A percentile compares a stretch with the other conserved stretches of the same genome.
Conservation (phyloP, 2,113 vertebrate genomes). For the Ptilonorhynchus violaceus region DNA sequence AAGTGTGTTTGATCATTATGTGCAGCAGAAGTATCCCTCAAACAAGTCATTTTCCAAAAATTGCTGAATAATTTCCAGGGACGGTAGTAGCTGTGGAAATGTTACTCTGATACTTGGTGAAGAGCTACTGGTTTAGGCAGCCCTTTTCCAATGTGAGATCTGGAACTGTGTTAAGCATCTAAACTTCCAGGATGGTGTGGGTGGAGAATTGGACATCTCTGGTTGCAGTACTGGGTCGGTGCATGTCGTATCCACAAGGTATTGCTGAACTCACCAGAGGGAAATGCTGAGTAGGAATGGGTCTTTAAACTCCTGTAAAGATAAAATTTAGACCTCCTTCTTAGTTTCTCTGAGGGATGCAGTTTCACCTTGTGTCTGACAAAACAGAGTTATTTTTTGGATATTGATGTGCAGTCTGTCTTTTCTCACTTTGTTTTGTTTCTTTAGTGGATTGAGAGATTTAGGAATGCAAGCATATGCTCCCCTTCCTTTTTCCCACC, state of each 20-base stretch:
- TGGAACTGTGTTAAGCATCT: neutral
- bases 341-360: neutral
- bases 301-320: neutral
- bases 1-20: neutral
- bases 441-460: neutral
- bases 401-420: neutral
- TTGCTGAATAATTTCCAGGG: neutral
- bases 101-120: neutral
- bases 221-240: neutral
- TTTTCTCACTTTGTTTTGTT: neutral
- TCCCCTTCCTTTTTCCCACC: neutral
- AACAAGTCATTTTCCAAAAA: neutral
- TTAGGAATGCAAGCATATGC: neutral
- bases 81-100: rapidly evolving
- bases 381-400: neutral
- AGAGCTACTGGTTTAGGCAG: neutral
- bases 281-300: neutral
- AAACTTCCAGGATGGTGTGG: rapidly evolving
- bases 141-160: neutral
- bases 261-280: neutral
- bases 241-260: rapidly evolving
- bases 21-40: neutral
- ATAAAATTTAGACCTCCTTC: neutral
- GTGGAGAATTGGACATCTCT: neutral
- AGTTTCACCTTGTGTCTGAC: neutral